These are phyloP conservation scores for Brachystomella parvula DNA, from an alignment of 1,140 invertebrate genomes.

Conservation along the genomic window DNA sequence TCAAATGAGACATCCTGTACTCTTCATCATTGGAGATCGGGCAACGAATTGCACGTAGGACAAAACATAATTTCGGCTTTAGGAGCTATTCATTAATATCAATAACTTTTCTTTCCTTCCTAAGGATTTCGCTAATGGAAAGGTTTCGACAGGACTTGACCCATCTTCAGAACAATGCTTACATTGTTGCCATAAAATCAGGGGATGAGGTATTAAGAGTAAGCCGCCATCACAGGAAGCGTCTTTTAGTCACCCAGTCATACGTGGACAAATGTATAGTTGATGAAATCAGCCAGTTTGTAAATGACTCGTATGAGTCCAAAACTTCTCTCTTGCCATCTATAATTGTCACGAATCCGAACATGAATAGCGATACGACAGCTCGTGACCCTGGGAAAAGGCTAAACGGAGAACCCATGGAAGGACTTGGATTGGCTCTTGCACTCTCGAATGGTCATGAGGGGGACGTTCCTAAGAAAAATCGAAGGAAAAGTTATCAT, in stretches of 20 bases:
- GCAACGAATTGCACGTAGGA: constrained; percentile 24
- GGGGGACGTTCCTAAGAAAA: background rate
- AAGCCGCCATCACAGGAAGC: constrained; percentile 58
- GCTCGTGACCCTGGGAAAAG: too few species aligned
- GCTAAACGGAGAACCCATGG: background rate
- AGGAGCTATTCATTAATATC: background rate
- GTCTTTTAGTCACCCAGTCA: constrained; percentile 67
- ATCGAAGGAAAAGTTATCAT: background rate
- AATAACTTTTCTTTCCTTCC: constrained; percentile 20
- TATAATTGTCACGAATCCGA: background rate
- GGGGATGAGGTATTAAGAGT: constrained; percentile 70
- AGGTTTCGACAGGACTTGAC: constrained; percentile 55
- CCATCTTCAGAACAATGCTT: constrained; percentile 62
- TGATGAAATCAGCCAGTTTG: constrained; percentile 39
- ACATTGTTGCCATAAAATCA: constrained; percentile 69
- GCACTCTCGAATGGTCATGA: background rate
- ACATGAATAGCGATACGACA: background rate
- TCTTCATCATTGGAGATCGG: constrained; percentile 31
- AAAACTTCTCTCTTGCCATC: background rate
- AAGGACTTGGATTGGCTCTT: background rate
- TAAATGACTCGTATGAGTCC: background rate
- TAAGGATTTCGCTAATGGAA: constrained; percentile 65
- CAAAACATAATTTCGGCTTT: background rate
- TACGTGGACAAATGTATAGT: constrained; percentile 72
- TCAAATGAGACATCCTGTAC: constrained; percentile 20